Base-by-base conservation (phyloP, 2,113 vertebrate species). In the Plestiodon gilberti region DNA sequence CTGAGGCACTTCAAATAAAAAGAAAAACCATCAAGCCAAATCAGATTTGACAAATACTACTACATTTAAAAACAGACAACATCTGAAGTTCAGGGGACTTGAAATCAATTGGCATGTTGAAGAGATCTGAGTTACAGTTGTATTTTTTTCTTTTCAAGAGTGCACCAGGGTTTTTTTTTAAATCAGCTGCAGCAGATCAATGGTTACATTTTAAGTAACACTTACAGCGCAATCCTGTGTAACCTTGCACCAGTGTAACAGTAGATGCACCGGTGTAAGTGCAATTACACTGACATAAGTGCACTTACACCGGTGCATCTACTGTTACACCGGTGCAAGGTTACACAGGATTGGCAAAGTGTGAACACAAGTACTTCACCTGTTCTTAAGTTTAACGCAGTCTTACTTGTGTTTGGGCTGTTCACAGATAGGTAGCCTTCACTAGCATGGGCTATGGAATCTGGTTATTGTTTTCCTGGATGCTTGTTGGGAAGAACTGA, bases 361-460 rank as follows among this genome's bases (percentile, higher is more conserved):
- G n/a, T n/a, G n/a, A n/a, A n/a, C n/a, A 48, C 2, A 9, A 17
- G 17, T 57, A 14, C 5, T 57, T 17, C 55, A 57, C 55, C 17
- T 57, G 55, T 57, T 57, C 55, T 57, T 57, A 57, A 57, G 5
- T 65, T 65, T 65, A 28, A 28, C 25, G 6, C 65, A 67, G 28
- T 30, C 30, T 67, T n/a, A 11, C 65, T 57, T 57, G 55, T 57
- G 55, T 57, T 57, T 67, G 28, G 71, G 82, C 77, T 48, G 87
- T 73, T 91, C 82, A 94, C 82, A 94, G 81, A 81, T 62, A 90
- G 90, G 94, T 28, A n/a, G 82, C 90, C 79, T 30, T 80, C 80
- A 61, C 62, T 69, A 64, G 73, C 75, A 85, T 80, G 48, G 92
- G 85, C 57, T 88, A 74, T 22, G 55, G 89, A 86, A 59, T 57